Evolutionary conservation across 1,140 invertebrate species (phyloP).

Genomic region (Amyelois transitella): DNA sequence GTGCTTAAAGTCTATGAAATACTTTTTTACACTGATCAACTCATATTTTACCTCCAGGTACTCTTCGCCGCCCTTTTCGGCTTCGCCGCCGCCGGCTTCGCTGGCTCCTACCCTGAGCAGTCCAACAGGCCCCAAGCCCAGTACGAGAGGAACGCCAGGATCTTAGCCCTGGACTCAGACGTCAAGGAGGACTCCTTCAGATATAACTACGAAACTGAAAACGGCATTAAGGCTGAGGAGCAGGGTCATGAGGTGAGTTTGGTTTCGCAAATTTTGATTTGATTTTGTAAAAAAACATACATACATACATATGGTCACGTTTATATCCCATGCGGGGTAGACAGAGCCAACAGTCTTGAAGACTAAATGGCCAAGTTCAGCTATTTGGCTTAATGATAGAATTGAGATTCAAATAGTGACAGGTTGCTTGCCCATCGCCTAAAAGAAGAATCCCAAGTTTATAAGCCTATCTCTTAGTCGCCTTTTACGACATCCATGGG

Average conservation of each 20-base stretch:
- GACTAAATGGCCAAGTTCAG: too few species aligned
- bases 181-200: conserved; percentile 63
- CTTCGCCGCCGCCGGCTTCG: conserved; percentile 42
- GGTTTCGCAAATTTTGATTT: too few species aligned
- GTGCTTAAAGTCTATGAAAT: not conserved
- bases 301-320: too few species aligned
- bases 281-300: too few species aligned
- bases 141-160: conserved; percentile 54
- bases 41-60: conserved; percentile 26
- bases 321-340: too few species aligned
- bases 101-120: conserved; percentile 41
- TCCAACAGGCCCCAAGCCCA: conserved; percentile 53
- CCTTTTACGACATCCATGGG: too few species aligned
- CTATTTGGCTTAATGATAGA: too few species aligned
- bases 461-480: too few species aligned
- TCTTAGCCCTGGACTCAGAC: conserved; percentile 53
- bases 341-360: too few species aligned
- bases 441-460: too few species aligned
- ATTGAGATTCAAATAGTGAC: too few species aligned
- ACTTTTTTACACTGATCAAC: not conserved
- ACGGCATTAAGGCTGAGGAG: conserved; percentile 64
- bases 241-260: conserved; percentile 62
- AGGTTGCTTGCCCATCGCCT: too few species aligned
- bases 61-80: conserved; percentile 53
- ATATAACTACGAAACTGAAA: conserved; percentile 64